phyloP scores from a whole-genome alignment of 1,140 invertebrate species.

The Galleria mellonella region DNA sequence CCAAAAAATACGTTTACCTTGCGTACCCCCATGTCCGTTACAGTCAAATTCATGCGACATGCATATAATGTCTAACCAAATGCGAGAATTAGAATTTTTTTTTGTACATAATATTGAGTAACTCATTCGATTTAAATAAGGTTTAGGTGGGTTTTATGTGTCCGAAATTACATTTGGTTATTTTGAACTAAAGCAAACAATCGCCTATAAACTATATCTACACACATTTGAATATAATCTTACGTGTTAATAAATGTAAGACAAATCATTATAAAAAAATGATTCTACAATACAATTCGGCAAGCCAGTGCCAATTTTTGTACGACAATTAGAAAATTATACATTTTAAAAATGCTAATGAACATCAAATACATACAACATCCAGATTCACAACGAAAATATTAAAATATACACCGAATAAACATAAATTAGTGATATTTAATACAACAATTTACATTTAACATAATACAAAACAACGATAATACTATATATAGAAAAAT shows the following conservation, averaged over 20 bases:
- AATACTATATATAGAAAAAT: conserved; percentile 60
- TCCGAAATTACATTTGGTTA: conserved; percentile 39
- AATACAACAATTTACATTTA: conserved; percentile 58
- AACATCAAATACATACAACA: conserved; percentile 4
- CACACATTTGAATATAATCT: conserved; percentile 15
- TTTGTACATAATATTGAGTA: background rate
- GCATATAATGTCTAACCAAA: too few relatives aligned
- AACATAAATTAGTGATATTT: conserved; percentile 56
- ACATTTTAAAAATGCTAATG: background rate
- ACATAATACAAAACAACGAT: conserved; percentile 68
- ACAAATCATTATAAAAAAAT: background rate
- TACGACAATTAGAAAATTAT: background rate
- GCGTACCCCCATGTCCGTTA: too few relatives aligned
- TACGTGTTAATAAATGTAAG: background rate
- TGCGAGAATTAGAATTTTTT: too few relatives aligned
- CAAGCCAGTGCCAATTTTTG: conserved; percentile 44
- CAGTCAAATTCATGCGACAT: too few relatives aligned
- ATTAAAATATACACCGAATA: conserved; percentile 61
- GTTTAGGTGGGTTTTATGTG: conserved; percentile 43
- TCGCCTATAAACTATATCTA: conserved; percentile 34
- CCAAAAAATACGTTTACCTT: too few relatives aligned
- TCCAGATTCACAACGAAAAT: conserved; percentile 51
- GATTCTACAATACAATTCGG: conserved; percentile 12
- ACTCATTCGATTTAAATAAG: conserved; percentile 5
- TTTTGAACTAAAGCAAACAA: conserved; percentile 23